Conservation (phyloP, 2,888 invertebrate genomes). For the Carpatolechia fugitivella region DNA sequence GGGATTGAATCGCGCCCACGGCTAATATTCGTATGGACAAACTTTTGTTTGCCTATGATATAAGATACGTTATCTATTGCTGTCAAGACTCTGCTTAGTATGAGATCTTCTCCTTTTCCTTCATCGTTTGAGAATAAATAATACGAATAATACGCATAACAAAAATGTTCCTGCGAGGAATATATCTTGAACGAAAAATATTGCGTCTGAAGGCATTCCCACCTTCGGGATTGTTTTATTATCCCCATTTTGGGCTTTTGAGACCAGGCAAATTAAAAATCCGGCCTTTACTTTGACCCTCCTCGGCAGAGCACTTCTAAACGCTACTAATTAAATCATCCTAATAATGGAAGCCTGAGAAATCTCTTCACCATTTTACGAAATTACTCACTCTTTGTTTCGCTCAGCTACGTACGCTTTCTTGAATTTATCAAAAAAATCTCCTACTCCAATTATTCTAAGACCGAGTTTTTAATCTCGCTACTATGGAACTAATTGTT, state of each 20-base stretch:
- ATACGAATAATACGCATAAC: no score
- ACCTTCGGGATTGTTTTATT: not conserved
- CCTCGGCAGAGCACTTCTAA: constrained; percentile 35
- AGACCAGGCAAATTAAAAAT: constrained; percentile 26
- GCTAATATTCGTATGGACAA: no score
- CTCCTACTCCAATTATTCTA: constrained; percentile 11
- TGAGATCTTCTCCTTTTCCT: no score
- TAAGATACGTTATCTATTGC: no score
- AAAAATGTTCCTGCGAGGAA: no score
- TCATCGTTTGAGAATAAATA: no score
- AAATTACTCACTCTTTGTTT: constrained; percentile 21
- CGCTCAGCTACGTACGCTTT: constrained; percentile 20
- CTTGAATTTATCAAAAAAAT: constrained; percentile 9
- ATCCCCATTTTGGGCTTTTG: not conserved
- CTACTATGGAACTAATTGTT: constrained; percentile 1
- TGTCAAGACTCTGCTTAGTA: no score
- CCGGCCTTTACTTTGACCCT: constrained; percentile 28
- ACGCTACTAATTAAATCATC: constrained; percentile 57
- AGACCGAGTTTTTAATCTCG: constrained; percentile 3
- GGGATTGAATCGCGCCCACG: no score
- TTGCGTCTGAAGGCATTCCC: not conserved
- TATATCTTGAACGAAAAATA: not conserved
- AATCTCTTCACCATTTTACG: constrained; percentile 4
- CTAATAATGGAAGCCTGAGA: constrained; percentile 41
- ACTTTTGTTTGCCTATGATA: no score